Evolutionary conservation across 2,113 vertebrate genomes (phyloP).

Genomic region (Phrynosoma blainvillii): DNA sequence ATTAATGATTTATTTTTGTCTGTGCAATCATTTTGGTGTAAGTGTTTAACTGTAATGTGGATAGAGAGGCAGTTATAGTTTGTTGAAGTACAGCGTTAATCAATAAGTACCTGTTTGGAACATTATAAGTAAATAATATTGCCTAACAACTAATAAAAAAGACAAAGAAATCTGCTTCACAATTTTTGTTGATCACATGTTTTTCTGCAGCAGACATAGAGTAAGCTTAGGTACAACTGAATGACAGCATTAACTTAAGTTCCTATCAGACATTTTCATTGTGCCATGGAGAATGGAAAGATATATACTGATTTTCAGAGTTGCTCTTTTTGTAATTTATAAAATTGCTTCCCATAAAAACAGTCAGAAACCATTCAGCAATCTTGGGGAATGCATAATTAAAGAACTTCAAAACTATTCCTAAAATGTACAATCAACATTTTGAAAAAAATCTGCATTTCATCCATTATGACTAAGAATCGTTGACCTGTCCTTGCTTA

Average conservation of each 20-base stretch:
- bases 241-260: background rate
- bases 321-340: background rate
- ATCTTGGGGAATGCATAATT: background rate
- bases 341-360: background rate
- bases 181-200: background rate
- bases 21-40: background rate
- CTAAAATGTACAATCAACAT: slow-evolving; percentile 52
- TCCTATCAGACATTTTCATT: background rate
- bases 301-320: background rate
- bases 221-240: background rate
- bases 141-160: background rate
- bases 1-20: background rate
- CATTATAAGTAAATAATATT: background rate
- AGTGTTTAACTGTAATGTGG: background rate
- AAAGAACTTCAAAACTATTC: background rate
- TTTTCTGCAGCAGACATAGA: background rate
- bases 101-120: background rate
- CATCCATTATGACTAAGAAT: slow-evolving; percentile 57
- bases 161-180: background rate
- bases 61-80: background rate
- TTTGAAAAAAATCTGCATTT: slow-evolving; percentile 51
- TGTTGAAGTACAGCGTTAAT: background rate
- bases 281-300: background rate
- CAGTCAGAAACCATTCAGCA: background rate
- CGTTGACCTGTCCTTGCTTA: slow-evolving; percentile 47